A percentile compares a stretch with the other conserved stretches of the same genome.
Evolutionary conservation across 2,888 invertebrate genomes (phyloP).

Genomic region (Elysia crispata): DNA sequence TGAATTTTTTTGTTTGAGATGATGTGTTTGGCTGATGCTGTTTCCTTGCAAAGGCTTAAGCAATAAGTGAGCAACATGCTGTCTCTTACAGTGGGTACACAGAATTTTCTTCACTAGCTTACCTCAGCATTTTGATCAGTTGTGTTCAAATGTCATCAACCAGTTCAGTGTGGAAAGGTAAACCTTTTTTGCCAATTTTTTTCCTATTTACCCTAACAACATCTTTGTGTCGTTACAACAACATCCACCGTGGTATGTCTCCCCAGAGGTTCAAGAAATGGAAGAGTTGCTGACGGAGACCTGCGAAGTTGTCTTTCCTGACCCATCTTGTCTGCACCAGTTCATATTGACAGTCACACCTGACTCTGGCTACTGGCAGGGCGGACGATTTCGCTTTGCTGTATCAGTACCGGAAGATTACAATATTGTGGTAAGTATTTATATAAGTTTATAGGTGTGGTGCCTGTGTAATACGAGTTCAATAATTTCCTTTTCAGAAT

Average conservation of each 20-base stretch:
- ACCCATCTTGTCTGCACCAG: slow-evolving; percentile 89
- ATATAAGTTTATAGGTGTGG: no score
- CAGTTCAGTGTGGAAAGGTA: background rate
- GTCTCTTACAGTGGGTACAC: no score
- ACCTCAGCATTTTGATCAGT: no score
- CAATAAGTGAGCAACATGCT: no score
- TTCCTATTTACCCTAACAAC: background rate
- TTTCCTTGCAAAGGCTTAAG: no score
- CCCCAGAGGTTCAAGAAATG: slow-evolving; percentile 86
- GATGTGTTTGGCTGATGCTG: no score
- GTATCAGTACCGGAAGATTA: slow-evolving; percentile 94
- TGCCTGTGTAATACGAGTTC: no score
- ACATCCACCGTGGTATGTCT: slow-evolving; percentile 26
- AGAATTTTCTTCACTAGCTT: no score
- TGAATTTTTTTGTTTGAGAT: no score
- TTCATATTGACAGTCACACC: slow-evolving; percentile 88
- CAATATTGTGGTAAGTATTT: slow-evolving; percentile 95
- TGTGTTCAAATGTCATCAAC: background rate
- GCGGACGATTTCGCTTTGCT: slow-evolving; percentile 91
- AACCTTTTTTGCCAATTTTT: background rate
- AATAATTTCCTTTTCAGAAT: no score
- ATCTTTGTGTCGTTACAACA: background rate
- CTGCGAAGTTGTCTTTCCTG: slow-evolving; percentile 87
- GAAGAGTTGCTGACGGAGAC: slow-evolving; percentile 88
- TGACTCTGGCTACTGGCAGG: slow-evolving; percentile 92